phyloP scores from a whole-genome alignment of 2,888 invertebrate species.

The Tubulanus polymorphus region DNA sequence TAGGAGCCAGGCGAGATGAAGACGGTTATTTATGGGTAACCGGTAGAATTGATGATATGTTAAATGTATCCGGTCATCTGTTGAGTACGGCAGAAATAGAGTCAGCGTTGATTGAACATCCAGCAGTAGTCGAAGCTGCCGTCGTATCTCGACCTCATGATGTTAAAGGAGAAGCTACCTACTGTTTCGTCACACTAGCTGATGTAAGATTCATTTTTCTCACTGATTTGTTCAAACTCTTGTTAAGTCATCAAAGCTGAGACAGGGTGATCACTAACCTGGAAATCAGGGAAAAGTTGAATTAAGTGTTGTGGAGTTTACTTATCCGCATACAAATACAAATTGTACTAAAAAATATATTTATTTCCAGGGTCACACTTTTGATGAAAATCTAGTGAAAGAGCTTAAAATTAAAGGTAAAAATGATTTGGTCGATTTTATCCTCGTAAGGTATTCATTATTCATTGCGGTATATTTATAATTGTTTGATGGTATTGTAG shows the following conservation, averaged over 20 bases:
- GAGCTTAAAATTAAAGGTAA: constrained; percentile 44
- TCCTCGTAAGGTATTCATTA: not conserved
- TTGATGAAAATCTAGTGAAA: constrained; percentile 66
- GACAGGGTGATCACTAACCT: not conserved
- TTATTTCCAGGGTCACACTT: constrained; percentile 53
- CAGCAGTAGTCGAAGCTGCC: constrained; percentile 83
- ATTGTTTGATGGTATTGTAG: constrained; percentile 55
- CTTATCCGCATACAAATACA: too few relatives aligned
- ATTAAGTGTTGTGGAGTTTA: too few relatives aligned
- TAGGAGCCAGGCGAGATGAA: constrained; percentile 83
- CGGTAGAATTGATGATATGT: constrained; percentile 95
- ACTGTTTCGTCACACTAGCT: constrained; percentile 93
- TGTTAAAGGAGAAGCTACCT: constrained; percentile 94
- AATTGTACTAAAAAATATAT: not conserved
- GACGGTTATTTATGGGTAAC: constrained; percentile 97
- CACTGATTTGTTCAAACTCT: not conserved
- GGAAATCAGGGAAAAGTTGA: too few relatives aligned
- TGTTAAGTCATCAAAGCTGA: not conserved
- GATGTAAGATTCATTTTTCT: constrained; percentile 56
- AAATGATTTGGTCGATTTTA: constrained; percentile 1
- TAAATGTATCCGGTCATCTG: constrained; percentile 96
- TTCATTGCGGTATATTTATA: constrained; percentile 1
- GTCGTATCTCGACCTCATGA: constrained; percentile 92
- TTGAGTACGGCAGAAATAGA: constrained; percentile 91
- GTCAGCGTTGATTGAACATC: constrained; percentile 56